A percentile compares a stretch with the other conserved stretches of the same genome.
phyloP scores from a whole-genome alignment of 2,113 vertebrate species.

The Oncorhynchus masou region DNA sequence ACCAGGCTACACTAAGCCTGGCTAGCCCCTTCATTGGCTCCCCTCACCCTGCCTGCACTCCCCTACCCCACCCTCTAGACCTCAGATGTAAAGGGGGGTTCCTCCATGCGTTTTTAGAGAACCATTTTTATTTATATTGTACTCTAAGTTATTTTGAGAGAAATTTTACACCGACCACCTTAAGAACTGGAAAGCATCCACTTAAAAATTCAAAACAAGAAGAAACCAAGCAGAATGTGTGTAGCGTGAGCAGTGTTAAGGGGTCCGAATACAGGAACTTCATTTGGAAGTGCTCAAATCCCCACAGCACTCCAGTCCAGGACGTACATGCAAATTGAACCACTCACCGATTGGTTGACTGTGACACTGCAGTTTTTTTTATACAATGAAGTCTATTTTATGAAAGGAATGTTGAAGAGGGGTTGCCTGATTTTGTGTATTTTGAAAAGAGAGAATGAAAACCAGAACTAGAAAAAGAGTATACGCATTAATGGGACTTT shows the following conservation, averaged over 20 bases:
- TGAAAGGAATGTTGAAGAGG: slow-evolving; percentile 75
- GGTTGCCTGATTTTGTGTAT: slow-evolving; percentile 77
- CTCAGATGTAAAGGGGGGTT: slow-evolving; percentile 52
- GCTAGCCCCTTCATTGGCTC: neutral
- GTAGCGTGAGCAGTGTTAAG: slow-evolving; percentile 70
- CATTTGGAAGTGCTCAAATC: slow-evolving; percentile 19
- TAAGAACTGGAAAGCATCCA: slow-evolving; percentile 80
- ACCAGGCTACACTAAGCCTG: neutral
- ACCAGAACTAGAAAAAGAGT: slow-evolving; percentile 65
- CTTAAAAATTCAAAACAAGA: slow-evolving; percentile 78
- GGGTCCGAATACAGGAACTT: slow-evolving; percentile 59
- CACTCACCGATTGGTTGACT: slow-evolving; percentile 62
- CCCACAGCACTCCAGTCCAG: slow-evolving; percentile 30
- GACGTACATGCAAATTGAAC: slow-evolving; percentile 48
- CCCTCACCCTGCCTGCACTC: slow-evolving; percentile 35
- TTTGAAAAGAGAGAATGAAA: slow-evolving; percentile 60
- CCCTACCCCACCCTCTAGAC: slow-evolving; percentile 63
- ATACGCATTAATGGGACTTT: slow-evolving; percentile 87
- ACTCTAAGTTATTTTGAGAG: slow-evolving; percentile 94
- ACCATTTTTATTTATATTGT: slow-evolving; percentile 83
- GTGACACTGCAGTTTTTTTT: slow-evolving; percentile 68
- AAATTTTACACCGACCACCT: slow-evolving; percentile 83
- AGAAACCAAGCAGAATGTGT: slow-evolving; percentile 68
- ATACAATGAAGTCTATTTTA: slow-evolving; percentile 72
- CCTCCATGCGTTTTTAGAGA: slow-evolving; percentile 62